phyloP scores from a whole-genome alignment of 2,888 invertebrate genomes.

The Cryptocephalus moraei region DNA sequence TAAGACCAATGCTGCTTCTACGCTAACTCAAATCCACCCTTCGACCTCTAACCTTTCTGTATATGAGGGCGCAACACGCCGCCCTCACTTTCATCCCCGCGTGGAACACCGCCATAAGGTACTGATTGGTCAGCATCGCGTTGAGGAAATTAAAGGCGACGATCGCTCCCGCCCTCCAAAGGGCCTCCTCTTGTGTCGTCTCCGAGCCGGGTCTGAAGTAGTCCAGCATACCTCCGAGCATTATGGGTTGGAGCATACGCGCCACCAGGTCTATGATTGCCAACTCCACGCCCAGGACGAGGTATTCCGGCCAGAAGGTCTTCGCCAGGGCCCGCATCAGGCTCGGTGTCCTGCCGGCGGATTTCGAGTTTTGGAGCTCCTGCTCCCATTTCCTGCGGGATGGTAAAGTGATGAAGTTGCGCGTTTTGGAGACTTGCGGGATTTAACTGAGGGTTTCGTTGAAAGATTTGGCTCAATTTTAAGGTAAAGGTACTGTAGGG shows the following conservation, averaged over 20 bases:
- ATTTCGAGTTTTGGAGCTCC: slow-evolving; percentile 48
- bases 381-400: slow-evolving; percentile 55
- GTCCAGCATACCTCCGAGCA: slow-evolving; percentile 49
- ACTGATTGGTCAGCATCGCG: slow-evolving; percentile 52
- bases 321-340: slow-evolving; percentile 5
- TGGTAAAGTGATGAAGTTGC: no score
- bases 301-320: slow-evolving; percentile 31
- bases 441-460: no score
- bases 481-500: no score
- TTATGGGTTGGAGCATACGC: slow-evolving; percentile 53
- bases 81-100: slow-evolving; percentile 70
- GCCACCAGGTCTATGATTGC: slow-evolving; percentile 43
- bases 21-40: no score
- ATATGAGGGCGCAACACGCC: slow-evolving; percentile 69
- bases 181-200: slow-evolving; percentile 45
- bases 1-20: no score
- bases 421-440: no score
- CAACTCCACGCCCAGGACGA: slow-evolving; percentile 49
- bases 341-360: slow-evolving; percentile 30
- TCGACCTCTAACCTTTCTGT: slow-evolving; percentile 58
- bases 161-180: slow-evolving; percentile 48
- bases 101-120: slow-evolving; percentile 53
- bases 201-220: slow-evolving; percentile 47
- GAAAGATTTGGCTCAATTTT: no score
- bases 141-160: slow-evolving; percentile 44